Base-by-base conservation (phyloP, 2,888 invertebrate genomes). In the Tetheella fluctuosa region DNA sequence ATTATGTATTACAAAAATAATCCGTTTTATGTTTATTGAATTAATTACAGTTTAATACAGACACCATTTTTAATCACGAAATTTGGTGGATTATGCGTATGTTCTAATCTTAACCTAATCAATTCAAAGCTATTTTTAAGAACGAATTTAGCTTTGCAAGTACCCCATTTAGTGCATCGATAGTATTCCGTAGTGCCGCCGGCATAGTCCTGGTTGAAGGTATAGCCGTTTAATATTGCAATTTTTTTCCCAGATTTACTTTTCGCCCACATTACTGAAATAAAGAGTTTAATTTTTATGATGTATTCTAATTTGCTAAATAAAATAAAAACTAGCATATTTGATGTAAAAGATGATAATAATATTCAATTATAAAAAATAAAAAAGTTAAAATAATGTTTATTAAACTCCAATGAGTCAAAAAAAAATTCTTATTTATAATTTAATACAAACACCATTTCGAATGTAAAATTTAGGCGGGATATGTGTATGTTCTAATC, bases 201-300 rank as follows among this genome's bases (percentile, higher is more conserved):
- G 4, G 28, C 17, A 28, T 30, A 10, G 17, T 3, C 15, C 17
- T 30, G 54, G 12, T 54, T 28, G 63, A 65, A 80, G 0, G 73
- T 68, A 58, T 62, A 79, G 0, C 73, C 70, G 42, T 79, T 66
- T n/a, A 76, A 42, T 3, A 81, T 58, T 0, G 72, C 70, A 30
- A 76, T 54, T 25, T 64, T 62, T 37, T 73, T 76, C 2, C 76
- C 76, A 0, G 57, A 48, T 17, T 48, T 58, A 28, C 64, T 74
- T 23, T 56, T 69, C n/a, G 70, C 70, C 71, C 70, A 74, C 53
- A 10, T 28, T 4, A 65, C 64, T 65, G 60, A n/a, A 65, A 62
- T 13, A 34, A 34, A 30, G 30, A 6, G 5, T 28, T n/a, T n/a
- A n/a, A n/a, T 28, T 28, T 28, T 28, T 28, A 28, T 28, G 7